phyloP scores from a whole-genome alignment of 2,113 vertebrate genomes.

The Macquaria ambigua region DNA sequence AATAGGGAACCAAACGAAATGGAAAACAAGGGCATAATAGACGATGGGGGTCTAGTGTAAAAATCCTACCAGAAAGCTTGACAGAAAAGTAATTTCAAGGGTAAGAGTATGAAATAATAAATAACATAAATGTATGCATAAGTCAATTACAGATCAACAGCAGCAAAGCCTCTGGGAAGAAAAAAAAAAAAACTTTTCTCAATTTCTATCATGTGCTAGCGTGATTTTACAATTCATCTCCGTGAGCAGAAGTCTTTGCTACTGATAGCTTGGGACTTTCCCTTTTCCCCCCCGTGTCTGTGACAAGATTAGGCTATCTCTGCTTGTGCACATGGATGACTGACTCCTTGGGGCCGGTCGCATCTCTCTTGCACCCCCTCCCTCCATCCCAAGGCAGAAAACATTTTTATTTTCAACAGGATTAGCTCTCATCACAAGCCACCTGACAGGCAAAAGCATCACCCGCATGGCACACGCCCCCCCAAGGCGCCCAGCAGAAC shows the following conservation, averaged over 20 bases:
- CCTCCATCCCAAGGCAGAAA: slow-evolving; percentile 62
- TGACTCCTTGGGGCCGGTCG: slow-evolving; percentile 70
- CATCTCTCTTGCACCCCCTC: slow-evolving; percentile 53
- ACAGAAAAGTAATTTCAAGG: slow-evolving; percentile 47
- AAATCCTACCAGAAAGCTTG: slow-evolving; percentile 9
- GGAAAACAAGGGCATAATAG: slow-evolving; percentile 35
- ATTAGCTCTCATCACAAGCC: slow-evolving; percentile 77
- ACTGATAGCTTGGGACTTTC: slow-evolving; percentile 54
- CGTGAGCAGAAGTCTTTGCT: slow-evolving; percentile 57
- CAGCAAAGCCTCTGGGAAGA: slow-evolving; percentile 5
- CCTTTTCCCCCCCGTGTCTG: slow-evolving; percentile 47
- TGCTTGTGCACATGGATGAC: slow-evolving; percentile 79
- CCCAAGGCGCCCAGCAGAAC: slow-evolving; percentile 46
- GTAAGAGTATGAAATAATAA: slow-evolving; percentile 24
- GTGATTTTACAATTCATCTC: slow-evolving; percentile 70
- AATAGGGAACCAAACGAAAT: slow-evolving; percentile 22
- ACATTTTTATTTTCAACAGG: slow-evolving; percentile 79
- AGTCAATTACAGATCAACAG: slow-evolving; percentile 36
- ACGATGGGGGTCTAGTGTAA: slow-evolving; percentile 6
- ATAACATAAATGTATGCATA: slow-evolving; percentile 42
- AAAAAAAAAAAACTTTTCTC: slow-evolving; percentile 19
- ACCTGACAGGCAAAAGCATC: slow-evolving; percentile 72
- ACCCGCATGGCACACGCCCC: slow-evolving; percentile 41
- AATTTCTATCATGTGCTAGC: slow-evolving; percentile 34
- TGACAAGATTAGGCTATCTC: slow-evolving; percentile 83